Base-by-base conservation (phyloP, 2,113 vertebrate genomes). In the Rousettus leschenaultii region DNA sequence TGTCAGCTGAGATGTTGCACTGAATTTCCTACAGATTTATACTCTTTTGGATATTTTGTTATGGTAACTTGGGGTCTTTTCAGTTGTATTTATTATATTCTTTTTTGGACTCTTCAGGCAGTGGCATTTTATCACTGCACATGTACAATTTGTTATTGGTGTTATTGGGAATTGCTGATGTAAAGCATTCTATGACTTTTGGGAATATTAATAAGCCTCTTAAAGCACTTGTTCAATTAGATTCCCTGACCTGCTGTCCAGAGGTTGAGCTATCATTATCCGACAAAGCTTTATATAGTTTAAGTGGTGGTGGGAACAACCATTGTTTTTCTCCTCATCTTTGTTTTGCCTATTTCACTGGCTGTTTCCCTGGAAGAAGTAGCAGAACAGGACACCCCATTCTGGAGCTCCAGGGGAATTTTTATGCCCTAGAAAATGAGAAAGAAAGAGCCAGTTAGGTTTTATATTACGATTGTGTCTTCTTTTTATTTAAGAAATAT, bases 131-230 rank as follows among this genome's bases (percentile, higher is more conserved):
- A 71, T 92, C 87, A 68, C 26, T 90, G 80, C 78, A 16, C 55
- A 55, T 16, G 53, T 55, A 77, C 35, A 70, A 15, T 94, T 97
- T 94, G 91, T 95, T 97, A 74, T 88, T 91, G 77, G 87, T 85
- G 38, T 96, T 93, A 79, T 35, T 95, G 87, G 95, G 90, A 80
- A 89, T 89, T 96, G 83, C 95, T 65, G 65, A 91, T 97, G 74
- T 82, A 66, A 95, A 95, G 79, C 26, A 14, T 90, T 96, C 80
- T 86, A 1, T 88, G 96, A 89, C 96, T 97, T 96, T 85, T 1
- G 96, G 96, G 95, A 97, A 96, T 97, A 91, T 95, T 97, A 88
- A 95, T 89, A 97, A 97, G 86, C 95, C 86, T 95, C 89, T 87
- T 95, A 94, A 97, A 97, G 61, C 86, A 93, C 78, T 94, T 89